Conservation (phyloP, 2,113 vertebrate species). For the Cyprinodon tularosa region DNA sequence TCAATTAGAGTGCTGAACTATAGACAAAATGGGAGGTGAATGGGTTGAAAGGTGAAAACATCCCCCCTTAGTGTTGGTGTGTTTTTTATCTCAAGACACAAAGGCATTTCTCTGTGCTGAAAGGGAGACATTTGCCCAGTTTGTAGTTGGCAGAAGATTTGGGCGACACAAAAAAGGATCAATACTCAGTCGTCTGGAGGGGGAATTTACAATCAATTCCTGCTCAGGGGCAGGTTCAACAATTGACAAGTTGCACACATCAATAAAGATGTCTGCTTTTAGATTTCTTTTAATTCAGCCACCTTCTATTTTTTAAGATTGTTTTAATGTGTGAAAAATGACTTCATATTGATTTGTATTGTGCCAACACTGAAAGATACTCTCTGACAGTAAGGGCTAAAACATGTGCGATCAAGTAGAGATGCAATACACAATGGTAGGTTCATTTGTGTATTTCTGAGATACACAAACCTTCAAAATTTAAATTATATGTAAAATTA, state of each 20-base stretch:
- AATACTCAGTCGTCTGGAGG: conserved; percentile 59
- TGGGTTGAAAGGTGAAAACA: conserved; percentile 6
- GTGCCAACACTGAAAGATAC: conserved; percentile 4
- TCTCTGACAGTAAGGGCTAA: neutral
- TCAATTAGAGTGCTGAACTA: conserved; percentile 65
- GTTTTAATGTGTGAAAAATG: conserved; percentile 27
- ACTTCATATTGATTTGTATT: conserved; percentile 21
- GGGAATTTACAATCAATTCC: conserved; percentile 67
- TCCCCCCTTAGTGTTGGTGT: conserved; percentile 13
- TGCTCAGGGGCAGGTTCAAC: conserved; percentile 54
- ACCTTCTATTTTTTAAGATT: conserved; percentile 22
- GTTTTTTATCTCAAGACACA: conserved; percentile 36
- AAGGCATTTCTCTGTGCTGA: conserved; percentile 48
- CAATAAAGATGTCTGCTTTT: conserved; percentile 61
- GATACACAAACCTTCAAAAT: neutral
- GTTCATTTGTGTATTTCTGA: neutral
- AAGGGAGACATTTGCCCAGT: conserved; percentile 50
- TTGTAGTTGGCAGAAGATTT: conserved; percentile 65
- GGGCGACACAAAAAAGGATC: conserved; percentile 64
- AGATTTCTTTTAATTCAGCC: conserved; percentile 44
- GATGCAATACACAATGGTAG: neutral
- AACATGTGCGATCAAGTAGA: neutral
- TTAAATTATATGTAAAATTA: neutral
- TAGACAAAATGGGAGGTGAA: conserved; percentile 15
- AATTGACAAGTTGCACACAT: conserved; percentile 51